Conservation (phyloP, 1,140 invertebrate species). For the Holotrichia oblita region DNA sequence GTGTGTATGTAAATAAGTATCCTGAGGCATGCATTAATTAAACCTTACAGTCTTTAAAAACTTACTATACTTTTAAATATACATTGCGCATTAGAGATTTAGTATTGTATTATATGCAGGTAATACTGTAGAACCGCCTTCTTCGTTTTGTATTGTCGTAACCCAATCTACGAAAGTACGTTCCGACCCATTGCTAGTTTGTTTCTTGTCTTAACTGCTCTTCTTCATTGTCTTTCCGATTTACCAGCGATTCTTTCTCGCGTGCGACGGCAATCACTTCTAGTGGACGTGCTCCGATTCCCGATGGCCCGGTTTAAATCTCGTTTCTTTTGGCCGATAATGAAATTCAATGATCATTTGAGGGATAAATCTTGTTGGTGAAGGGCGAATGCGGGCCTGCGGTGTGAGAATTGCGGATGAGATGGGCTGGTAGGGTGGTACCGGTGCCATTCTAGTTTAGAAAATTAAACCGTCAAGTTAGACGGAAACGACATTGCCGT, state of each 20-base stretch:
- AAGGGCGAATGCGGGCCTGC: neutral
- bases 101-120: too few relatives aligned
- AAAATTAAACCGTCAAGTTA: constrained; percentile 27
- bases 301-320: constrained; percentile 30
- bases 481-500: constrained; percentile 6
- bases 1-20: too few relatives aligned
- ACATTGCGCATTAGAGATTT: too few relatives aligned
- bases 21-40: too few relatives aligned
- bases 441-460: constrained; percentile 6
- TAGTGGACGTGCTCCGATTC: constrained; percentile 9
- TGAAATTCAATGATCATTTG: constrained; percentile 37
- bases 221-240: neutral
- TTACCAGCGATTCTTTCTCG: constrained; percentile 17
- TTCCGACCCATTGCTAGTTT: neutral
- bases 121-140: neutral
- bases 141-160: neutral
- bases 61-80: too few relatives aligned
- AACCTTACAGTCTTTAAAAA: too few relatives aligned
- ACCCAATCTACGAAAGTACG: constrained; percentile 7
- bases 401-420: constrained; percentile 8
- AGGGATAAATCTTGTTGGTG: constrained; percentile 22
- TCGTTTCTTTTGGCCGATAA: constrained; percentile 28
- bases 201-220: neutral
- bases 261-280: constrained; percentile 22
- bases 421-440: neutral